Evolutionary conservation across 2,797 vertebrate species (phyloP), one percentile per base, ranked within the genome.

Genomic region (Sebastes steindachneri): DNA sequence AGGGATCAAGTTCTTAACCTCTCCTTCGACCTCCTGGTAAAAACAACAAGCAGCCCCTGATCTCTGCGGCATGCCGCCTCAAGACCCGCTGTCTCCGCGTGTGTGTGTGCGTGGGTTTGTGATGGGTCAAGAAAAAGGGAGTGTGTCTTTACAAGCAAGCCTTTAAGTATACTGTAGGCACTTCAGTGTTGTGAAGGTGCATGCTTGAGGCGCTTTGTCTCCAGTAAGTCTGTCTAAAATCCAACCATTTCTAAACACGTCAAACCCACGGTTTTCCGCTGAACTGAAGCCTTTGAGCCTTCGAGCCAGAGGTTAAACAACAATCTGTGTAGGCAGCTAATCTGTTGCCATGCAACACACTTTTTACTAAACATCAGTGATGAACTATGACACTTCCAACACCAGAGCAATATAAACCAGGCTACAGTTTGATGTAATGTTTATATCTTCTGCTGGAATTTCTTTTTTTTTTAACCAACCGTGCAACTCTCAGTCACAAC

Each of bases 1-100:
- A 87, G 90, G 93, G 94, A 94, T 96, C 93, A 94, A 94, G 94
- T 95, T 95, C 95, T 96, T 96, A 96, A 95, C 96, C 95, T 95
- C 89, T 91, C 66, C 81, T 76, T 78, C 80, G 89, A 95, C 95
- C 95, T 88, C 58, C 78, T 90, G 88, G 90, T 95, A 94, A 95
- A 94, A 94, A 94, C 93, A 95, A 94, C 93, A 95, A 89, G 89
- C 89, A 85, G 89, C 74, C 83, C 92, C 92, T 94, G 94, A 94
- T 94, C 92, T 93, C 87, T 82, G 89, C 80, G 92, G 93, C 93
- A 92, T 75, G 90, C 90, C 45, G 87, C 88, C 86, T 91, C 75
- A 77, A 88, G 88, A 92, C 71, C 71, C 55, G 14, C 26, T 17
- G 84, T 86, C 72, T 88, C 41, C 33, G 33, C 58, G 4, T 76